phyloP scores from a whole-genome alignment of 2,888 invertebrate genomes.

The Conistra vaccinii region DNA sequence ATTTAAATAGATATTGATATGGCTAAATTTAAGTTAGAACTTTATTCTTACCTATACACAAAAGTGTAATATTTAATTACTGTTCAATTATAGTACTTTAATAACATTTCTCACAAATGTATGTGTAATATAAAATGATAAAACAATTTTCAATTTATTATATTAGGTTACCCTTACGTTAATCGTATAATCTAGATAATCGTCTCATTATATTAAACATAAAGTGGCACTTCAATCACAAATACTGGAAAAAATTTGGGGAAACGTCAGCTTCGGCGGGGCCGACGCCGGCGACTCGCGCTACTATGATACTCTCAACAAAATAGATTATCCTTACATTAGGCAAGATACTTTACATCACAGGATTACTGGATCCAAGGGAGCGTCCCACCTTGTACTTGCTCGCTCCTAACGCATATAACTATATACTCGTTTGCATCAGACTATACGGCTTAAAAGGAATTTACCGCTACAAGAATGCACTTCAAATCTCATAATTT shows the following conservation, averaged over 20 bases:
- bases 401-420: constrained; percentile 67
- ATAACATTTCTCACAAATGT: constrained; percentile 91
- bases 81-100: constrained; percentile 90
- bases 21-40: constrained; percentile 91
- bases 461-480: constrained; percentile 90
- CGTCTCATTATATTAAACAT: constrained; percentile 93
- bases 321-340: constrained; percentile 88
- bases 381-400: constrained; percentile 65
- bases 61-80: constrained; percentile 91
- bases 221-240: constrained; percentile 95
- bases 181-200: constrained; percentile 91
- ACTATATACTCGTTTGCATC: constrained; percentile 81
- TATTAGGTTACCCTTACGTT: constrained; percentile 91
- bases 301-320: constrained; percentile 82
- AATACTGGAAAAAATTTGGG: constrained; percentile 93
- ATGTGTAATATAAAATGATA: constrained; percentile 91
- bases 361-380: constrained; percentile 82
- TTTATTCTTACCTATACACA: constrained; percentile 90
- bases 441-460: constrained; percentile 90
- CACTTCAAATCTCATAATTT: constrained; percentile 90
- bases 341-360: constrained; percentile 89
- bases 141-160: constrained; percentile 91
- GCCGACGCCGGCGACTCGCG: constrained; percentile 82
- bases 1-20: constrained; percentile 91
- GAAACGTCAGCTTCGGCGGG: constrained; percentile 89